Evolutionary conservation across 2,888 invertebrate genomes (phyloP).

Genomic region (Scelioninae gen. 2): DNA sequence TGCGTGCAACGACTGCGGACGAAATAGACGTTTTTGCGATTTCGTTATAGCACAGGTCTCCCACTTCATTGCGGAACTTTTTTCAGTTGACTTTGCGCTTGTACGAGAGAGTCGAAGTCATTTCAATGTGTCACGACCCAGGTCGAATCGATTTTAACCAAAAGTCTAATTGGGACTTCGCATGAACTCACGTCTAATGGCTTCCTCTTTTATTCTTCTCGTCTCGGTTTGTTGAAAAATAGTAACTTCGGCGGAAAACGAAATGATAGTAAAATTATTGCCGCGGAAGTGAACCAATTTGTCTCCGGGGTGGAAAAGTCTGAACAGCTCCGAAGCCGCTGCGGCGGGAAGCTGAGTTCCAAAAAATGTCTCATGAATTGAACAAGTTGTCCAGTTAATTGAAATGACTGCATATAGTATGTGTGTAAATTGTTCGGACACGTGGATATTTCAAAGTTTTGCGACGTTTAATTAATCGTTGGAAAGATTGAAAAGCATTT

Average conservation of each 20-base stretch:
- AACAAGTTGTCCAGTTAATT: no score
- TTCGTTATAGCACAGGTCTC: slow-evolving; percentile 45
- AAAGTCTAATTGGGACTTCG: slow-evolving; percentile 42
- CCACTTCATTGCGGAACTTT: slow-evolving; percentile 43
- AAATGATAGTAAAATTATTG: slow-evolving; percentile 15
- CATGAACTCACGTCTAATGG: slow-evolving; percentile 29
- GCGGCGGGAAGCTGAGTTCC: no score
- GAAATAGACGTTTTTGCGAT: slow-evolving; percentile 58
- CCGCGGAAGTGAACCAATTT: slow-evolving; percentile 1
- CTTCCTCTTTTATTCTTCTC: slow-evolving; percentile 10
- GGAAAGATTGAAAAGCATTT: no score
- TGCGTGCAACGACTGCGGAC: slow-evolving; percentile 38
- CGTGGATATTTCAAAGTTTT: no score
- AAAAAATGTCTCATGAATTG: no score
- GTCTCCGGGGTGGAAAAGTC: no score
- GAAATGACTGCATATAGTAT: no score
- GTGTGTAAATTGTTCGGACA: no score
- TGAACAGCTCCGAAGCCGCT: no score
- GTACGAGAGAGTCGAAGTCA: slow-evolving; percentile 33
- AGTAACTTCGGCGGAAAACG: slow-evolving; percentile 3
- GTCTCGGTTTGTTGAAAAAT: slow-evolving; percentile 11
- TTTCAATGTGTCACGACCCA: slow-evolving; percentile 49
- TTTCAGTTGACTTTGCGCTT: slow-evolving; percentile 37
- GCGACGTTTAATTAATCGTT: no score
- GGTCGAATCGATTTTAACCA: slow-evolving; percentile 34